Evolutionary conservation across 2,113 vertebrate species (phyloP), one percentile per base, ranked within the genome.

Genomic region (Ochotona princeps): DNA sequence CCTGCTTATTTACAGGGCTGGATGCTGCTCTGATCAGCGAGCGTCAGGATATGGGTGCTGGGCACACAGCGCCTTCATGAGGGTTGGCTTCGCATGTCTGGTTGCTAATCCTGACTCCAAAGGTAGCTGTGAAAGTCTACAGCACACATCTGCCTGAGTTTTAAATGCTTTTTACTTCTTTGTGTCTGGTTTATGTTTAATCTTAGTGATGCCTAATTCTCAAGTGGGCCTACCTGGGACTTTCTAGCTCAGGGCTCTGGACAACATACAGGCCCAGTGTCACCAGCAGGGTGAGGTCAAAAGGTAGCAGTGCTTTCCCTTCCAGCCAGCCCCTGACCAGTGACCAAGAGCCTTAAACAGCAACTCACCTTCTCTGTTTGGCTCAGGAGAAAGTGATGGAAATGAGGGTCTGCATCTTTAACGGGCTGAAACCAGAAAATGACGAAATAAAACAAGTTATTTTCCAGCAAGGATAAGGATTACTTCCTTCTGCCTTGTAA

Each of bases 361-460:
- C 54, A 30, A 95, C 98, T 98, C 98, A 99, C 99, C 99, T 99
- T 99, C 97, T 99, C 99, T 79, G 99, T 99, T 97, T 99, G 99
- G 98, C 99, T 99, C 96, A 99, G 99, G 94, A 99, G 98, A 97
- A 99, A 99, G 98, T 99, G 99, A 98, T 99, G 99, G 80, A 99
- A 99, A 97, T 99, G 99, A 93, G 99, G 99, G 97, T 99, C 99
- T 74, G 97, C 98, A 90, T 99, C 99, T 98, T 99, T 99, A 96
- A 99, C 98, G 86, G 98, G 99, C 99, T 99, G 98, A 93, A 99
- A 99, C 90, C 92, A 97, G 97, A 98, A 75, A 98, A 95, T 15
- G 76, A 61, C 20, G 15, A 73, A 61, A 75, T 92, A 54, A 89
- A 87, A 78, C 20, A 75, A 84, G 18, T 57, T 38, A 65, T 47